Base-by-base conservation (phyloP, 2,113 vertebrate genomes). In the Oenanthe melanoleuca region DNA sequence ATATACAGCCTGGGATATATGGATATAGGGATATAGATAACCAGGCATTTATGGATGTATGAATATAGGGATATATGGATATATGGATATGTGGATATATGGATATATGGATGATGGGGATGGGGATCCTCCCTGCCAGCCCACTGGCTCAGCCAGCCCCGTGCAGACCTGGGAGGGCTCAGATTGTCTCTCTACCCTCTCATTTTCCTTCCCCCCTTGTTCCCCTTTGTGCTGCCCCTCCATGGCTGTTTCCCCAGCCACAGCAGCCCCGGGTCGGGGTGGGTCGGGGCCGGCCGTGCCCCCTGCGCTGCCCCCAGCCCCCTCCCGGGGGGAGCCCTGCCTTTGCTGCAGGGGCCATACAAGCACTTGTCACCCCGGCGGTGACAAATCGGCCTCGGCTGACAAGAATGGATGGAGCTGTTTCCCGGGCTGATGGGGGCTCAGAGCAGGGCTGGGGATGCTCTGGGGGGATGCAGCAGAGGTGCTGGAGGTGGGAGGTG, bases 391-490 rank as follows among this genome's bases (percentile, higher is more conserved):
- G 61, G 55, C 66, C 86, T 45, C 20, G 5, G 74, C n/a, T 96
- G 95, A 93, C 96, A 95, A 84, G 85, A 79, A 92, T 44, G 75
- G 93, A 93, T 83, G 93, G 92, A 89, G 67, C 25, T 8, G 25
- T 8, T 88, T 71, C 47, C 80, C 4, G 1, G 38, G 78, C 72
- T 84, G 91, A 31, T 37, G 14, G 42, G 70, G 80, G 57, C 34
- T 3, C 7, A 56, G 52, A 56, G 38, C 0, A 0, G 81, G 79
- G 63, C 61, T 1, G 23, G 61, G 14, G 7, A 80, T 69, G 11
- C 45, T 10, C 20, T 1, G 47, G 31, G 44, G 59, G 49, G 34
- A 14, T 19, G 34, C 0, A 3, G 17, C 40, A 80, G 65, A 66
- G 12, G 23, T 53, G 52, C 66, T 4, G 12, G 78, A 8, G 23